phyloP scores from a whole-genome alignment of 2,888 invertebrate genomes.

The Philhelius pedissequus region DNA sequence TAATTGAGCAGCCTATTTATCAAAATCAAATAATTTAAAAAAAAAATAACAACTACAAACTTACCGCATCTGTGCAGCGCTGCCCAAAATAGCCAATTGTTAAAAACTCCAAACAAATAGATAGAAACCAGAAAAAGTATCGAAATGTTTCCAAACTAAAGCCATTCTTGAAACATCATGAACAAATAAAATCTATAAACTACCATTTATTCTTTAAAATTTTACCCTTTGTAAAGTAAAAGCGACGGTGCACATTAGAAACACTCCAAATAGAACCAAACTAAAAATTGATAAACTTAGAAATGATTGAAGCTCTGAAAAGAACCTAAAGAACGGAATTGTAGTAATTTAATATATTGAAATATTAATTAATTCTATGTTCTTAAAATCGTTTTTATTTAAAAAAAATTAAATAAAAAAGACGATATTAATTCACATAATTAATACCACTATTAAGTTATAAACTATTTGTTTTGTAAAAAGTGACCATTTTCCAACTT shows the following conservation, averaged over 20 bases:
- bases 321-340: background rate
- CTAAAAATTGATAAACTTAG: background rate
- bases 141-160: conserved; percentile 1
- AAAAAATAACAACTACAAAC: background rate
- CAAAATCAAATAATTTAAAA: background rate
- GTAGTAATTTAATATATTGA: background rate
- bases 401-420: too few relatives aligned
- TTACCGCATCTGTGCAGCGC: conserved; percentile 2
- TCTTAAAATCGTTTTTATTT: too few relatives aligned
- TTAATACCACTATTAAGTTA: too few relatives aligned
- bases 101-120: background rate
- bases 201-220: background rate
- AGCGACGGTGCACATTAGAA: conserved; percentile 5
- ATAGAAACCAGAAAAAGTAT: conserved; percentile 17
- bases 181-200: background rate
- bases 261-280: background rate
- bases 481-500: too few relatives aligned
- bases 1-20: background rate
- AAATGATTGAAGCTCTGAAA: background rate
- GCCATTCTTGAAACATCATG: background rate
- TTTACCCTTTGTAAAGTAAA: conserved; percentile 9
- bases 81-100: conserved; percentile 15
- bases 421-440: too few relatives aligned
- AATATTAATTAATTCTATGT: too few relatives aligned
- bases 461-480: too few relatives aligned